Conservation (phyloP, 1,140 invertebrate species). For the Caerostris extrusa region DNA sequence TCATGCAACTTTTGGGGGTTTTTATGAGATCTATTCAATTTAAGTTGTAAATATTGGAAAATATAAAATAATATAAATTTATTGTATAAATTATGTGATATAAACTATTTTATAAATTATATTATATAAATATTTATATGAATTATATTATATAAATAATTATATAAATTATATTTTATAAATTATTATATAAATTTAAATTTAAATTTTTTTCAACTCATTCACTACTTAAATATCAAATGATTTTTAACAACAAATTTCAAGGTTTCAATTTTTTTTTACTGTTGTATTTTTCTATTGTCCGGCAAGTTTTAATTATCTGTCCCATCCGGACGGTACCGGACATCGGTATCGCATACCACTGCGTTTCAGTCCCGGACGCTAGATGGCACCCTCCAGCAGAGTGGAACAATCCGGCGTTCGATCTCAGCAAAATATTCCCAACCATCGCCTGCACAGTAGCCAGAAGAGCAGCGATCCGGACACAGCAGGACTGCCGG, state of each 20-base stretch:
- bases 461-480: conserved; percentile 43
- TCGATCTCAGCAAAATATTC: conserved; percentile 62
- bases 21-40: no score
- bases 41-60: no score
- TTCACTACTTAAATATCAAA: not conserved
- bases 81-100: no score
- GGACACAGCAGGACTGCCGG: conserved; percentile 26
- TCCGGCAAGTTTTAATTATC: not conserved
- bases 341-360: conserved; percentile 12
- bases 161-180: no score
- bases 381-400: conserved; percentile 61
- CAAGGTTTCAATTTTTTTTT: not conserved
- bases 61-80: no score
- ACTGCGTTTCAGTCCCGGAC: conserved; percentile 35
- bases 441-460: conserved; percentile 28
- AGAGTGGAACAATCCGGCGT: conserved; percentile 15
- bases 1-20: no score
- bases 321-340: conserved; percentile 5
- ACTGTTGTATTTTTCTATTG: not conserved
- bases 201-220: not conserved
- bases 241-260: not conserved
- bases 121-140: no score
- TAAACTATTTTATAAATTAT: no score
- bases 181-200: no score
- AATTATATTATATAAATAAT: no score